Percentiles rank a stretch among this genome's conserved stretches.
phyloP scores from a whole-genome alignment of 30 jellyfish, hydroid and myxozoan genomes.

The Cassiopea andromeda region DNA sequence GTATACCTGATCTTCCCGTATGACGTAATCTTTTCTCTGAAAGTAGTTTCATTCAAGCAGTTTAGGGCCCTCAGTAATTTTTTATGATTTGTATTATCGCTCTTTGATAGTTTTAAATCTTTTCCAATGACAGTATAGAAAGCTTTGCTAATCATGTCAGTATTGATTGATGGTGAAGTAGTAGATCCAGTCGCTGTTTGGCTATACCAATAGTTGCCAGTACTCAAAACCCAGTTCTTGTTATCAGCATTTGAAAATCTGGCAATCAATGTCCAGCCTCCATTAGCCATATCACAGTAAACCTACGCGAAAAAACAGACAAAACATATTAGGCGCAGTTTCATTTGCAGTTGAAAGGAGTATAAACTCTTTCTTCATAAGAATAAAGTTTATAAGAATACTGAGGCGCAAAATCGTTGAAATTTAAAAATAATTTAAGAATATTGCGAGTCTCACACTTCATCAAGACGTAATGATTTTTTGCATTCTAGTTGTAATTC shows the following conservation, averaged over 20 bases:
- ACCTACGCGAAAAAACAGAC: slow-evolving; percentile 1
- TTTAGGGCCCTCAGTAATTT: slow-evolving; percentile 5
- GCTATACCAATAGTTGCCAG: slow-evolving; percentile 51
- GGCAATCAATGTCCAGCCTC: slow-evolving; percentile 70
- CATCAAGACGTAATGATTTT: too few relatives aligned
- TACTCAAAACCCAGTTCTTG: slow-evolving; percentile 21
- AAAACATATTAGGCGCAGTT: too few relatives aligned
- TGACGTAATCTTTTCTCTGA: slow-evolving; percentile 21
- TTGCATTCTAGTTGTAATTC: too few relatives aligned
- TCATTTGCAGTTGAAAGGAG: too few relatives aligned
- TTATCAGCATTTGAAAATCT: slow-evolving; percentile 68
- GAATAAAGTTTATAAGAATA: too few relatives aligned
- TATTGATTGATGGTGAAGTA: slow-evolving; percentile 19
- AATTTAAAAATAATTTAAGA: too few relatives aligned
- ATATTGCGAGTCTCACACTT: too few relatives aligned
- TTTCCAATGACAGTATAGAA: slow-evolving; percentile 24
- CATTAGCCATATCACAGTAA: slow-evolving; percentile 44
- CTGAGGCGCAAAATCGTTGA: too few relatives aligned
- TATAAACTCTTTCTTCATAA: too few relatives aligned
- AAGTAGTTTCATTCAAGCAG: slow-evolving; percentile 15
- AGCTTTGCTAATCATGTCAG: slow-evolving; percentile 59
- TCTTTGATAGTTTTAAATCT: slow-evolving; percentile 21
- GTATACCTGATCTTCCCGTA: slow-evolving; percentile 61
- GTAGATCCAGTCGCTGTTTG: slow-evolving; percentile 21
- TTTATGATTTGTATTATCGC: slow-evolving; percentile 8